Conservation (phyloP, 2,888 invertebrate genomes). For the Dermolepida albohirtum region DNA sequence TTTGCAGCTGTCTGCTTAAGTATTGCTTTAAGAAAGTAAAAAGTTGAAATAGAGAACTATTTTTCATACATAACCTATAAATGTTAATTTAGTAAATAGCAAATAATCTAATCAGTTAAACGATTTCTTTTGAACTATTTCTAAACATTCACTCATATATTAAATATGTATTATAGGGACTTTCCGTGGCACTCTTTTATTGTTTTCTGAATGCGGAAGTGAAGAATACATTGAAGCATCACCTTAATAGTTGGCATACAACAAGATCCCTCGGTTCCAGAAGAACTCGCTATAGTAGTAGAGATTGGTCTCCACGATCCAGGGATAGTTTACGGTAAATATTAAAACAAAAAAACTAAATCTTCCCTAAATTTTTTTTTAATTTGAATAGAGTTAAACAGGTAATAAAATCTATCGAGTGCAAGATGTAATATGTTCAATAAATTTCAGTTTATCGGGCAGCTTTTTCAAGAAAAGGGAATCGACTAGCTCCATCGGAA, state of each 20-base stretch:
- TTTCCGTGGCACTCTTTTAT: constrained; percentile 87
- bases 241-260: constrained; percentile 81
- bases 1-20: too few species aligned
- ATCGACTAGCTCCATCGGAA: constrained; percentile 80
- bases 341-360: constrained; percentile 33
- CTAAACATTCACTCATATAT: too few species aligned
- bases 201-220: constrained; percentile 93
- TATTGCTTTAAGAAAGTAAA: too few species aligned
- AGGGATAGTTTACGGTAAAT: constrained; percentile 83
- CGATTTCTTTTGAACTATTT: too few species aligned
- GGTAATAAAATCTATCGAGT: too few species aligned
- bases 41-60: too few species aligned
- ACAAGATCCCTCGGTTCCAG: constrained; percentile 72
- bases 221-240: constrained; percentile 83
- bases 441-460: constrained; percentile 33
- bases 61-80: too few species aligned
- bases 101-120: too few species aligned
- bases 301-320: constrained; percentile 82
- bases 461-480: constrained; percentile 74
- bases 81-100: too few species aligned
- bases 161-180: constrained; percentile 71
- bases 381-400: too few species aligned
- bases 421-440: too few species aligned
- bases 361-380: neutral
- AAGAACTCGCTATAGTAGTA: constrained; percentile 75